Percentiles rank a stretch among this genome's conserved stretches.
Evolutionary conservation across 2,113 vertebrate species (phyloP).

Genomic region (Deroptyus accipitrinus): DNA sequence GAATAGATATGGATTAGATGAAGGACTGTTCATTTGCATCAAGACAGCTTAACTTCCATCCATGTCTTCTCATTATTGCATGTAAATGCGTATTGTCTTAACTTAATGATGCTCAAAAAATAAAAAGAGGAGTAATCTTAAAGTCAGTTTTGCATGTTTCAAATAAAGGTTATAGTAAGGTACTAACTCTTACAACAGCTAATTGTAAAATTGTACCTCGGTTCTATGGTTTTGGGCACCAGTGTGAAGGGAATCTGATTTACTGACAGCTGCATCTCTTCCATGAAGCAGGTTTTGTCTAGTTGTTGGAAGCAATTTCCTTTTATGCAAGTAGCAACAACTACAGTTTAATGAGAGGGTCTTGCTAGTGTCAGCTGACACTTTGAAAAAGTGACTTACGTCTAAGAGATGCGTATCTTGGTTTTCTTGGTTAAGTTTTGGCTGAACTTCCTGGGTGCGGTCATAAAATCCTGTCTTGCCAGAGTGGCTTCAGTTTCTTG

Average conservation of each 20-base stretch:
- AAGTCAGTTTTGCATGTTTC: not conserved
- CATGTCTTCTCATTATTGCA: not conserved
- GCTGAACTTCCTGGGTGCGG: not conserved
- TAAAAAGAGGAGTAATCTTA: not conserved
- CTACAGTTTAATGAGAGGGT: not conserved
- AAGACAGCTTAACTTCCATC: not conserved
- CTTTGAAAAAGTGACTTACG: not conserved
- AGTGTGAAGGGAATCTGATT: not conserved
- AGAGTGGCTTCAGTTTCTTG: fast-evolving
- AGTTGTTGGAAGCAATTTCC: not conserved
- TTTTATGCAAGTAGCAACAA: fast-evolving
- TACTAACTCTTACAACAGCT: not conserved
- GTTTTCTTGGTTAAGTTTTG: not conserved
- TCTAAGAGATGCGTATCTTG: not conserved
- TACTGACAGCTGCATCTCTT: not conserved
- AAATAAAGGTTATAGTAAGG: too few species aligned
- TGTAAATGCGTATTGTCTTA: not conserved
- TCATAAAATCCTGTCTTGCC: too few species aligned
- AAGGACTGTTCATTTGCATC: not conserved
- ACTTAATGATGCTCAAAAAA: not conserved
- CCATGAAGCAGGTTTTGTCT: not conserved
- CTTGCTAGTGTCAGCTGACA: not conserved
- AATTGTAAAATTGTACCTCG: not conserved
- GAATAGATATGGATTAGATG: not conserved
- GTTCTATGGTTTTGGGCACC: not conserved